A percentile compares a stretch with the other conserved stretches of the same genome.
Conservation (phyloP, 30 jellyfish, hydroid and myxozoan genomes). For the Pelagia noctiluca region DNA sequence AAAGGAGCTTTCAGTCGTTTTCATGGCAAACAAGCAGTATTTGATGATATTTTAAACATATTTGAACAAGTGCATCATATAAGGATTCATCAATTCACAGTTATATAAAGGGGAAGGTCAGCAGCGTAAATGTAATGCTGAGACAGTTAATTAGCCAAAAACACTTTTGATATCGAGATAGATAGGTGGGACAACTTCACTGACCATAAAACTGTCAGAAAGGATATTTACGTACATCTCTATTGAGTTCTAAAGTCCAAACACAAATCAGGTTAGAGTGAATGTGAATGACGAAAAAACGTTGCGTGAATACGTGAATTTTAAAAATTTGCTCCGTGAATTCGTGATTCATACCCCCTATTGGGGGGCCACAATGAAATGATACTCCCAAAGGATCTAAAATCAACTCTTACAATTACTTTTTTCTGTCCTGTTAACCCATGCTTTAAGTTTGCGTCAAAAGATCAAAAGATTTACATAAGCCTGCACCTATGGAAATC, state of each 20-base stretch:
- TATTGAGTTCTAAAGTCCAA: constrained; percentile 2
- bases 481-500: neutral
- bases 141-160: neutral
- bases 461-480: neutral
- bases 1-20: neutral
- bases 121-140: neutral
- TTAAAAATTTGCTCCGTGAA: too few relatives aligned
- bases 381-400: too few relatives aligned
- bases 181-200: neutral
- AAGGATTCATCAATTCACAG: constrained; percentile 1
- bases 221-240: neutral
- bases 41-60: constrained; percentile 9
- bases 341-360: too few relatives aligned
- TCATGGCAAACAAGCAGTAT: neutral
- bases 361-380: too few relatives aligned
- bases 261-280: too few relatives aligned
- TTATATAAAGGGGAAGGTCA: constrained; percentile 15
- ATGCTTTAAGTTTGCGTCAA: too few relatives aligned
- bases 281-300: constrained; percentile 18
- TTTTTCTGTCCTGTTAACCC: too few relatives aligned
- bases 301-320: too few relatives aligned
- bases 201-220: constrained; percentile 13
- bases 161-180: too few relatives aligned
- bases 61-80: neutral
- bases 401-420: neutral